Conservation (phyloP, 2,797 vertebrate genomes). For the Xenops minutus region DNA sequence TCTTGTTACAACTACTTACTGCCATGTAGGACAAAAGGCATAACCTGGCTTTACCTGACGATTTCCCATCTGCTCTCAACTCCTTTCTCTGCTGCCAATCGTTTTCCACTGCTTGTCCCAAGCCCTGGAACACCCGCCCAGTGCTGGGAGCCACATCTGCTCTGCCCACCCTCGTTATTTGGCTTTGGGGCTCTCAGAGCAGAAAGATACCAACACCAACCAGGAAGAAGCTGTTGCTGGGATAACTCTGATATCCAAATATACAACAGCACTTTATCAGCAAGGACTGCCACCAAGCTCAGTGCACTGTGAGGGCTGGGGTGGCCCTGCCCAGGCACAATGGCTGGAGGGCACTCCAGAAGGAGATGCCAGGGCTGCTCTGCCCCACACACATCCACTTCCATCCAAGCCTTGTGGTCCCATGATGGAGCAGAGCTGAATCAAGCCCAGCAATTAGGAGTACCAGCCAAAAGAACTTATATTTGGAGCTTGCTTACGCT, state of each 20-base stretch:
- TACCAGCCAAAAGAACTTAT: background rate
- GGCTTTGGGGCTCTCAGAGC: background rate
- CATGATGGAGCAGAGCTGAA: background rate
- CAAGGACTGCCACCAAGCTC: background rate
- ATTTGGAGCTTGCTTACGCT: background rate
- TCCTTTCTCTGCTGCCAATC: background rate
- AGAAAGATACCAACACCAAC: background rate
- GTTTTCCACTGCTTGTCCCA: accelerated
- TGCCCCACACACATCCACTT: background rate
- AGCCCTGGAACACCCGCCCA: accelerated
- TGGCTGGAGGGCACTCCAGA: background rate
- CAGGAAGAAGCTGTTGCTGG: background rate
- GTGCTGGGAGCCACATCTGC: accelerated
- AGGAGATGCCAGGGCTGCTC: background rate
- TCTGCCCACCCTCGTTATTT: accelerated
- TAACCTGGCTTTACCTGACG: background rate
- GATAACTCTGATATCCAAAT: background rate
- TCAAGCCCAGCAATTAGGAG: background rate
- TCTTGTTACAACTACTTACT: too few relatives aligned
- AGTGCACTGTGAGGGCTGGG: accelerated
- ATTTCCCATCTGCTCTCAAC: background rate
- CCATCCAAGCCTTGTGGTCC: background rate
- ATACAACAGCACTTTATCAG: background rate
- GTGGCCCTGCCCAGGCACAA: accelerated
- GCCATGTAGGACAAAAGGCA: background rate